Conservation (phyloP, 2,113 vertebrate species). For the Colistium nudipinnis region DNA sequence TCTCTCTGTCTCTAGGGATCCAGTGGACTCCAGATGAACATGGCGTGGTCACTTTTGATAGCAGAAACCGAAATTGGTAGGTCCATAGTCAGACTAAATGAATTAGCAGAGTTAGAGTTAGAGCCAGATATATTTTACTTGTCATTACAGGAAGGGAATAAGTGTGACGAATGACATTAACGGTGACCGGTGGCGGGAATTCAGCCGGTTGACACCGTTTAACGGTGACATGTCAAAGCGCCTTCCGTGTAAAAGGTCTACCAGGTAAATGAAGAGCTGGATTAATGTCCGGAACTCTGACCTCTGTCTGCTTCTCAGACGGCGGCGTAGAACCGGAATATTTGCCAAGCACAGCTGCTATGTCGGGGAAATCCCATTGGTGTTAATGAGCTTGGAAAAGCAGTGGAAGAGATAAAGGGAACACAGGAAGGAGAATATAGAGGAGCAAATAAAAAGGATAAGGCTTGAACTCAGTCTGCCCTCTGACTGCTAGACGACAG, state of each 20-base stretch:
- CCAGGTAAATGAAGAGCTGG: neutral
- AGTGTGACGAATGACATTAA: neutral
- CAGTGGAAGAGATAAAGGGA: slow-evolving; percentile 49
- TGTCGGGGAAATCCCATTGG: slow-evolving; percentile 55
- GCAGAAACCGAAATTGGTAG: slow-evolving; percentile 95
- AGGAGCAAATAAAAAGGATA: slow-evolving; percentile 64
- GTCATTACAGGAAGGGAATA: neutral
- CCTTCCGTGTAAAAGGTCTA: neutral
- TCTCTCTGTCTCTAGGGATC: slow-evolving; percentile 82
- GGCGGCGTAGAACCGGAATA: slow-evolving; percentile 5
- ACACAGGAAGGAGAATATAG: slow-evolving; percentile 18
- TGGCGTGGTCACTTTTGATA: slow-evolving; percentile 94
- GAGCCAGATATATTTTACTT: too few relatives aligned
- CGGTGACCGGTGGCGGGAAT: neutral
- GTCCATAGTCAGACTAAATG: slow-evolving; percentile 1
- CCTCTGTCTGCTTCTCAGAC: slow-evolving; percentile 5
- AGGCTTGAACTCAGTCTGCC: slow-evolving; percentile 27
- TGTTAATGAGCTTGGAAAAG: slow-evolving; percentile 60
- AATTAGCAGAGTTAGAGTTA: too few relatives aligned
- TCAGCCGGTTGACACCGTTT: neutral
- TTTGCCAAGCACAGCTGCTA: slow-evolving; percentile 9
- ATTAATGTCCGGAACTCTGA: slow-evolving; percentile 18
- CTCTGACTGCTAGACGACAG: slow-evolving; percentile 7
- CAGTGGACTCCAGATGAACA: slow-evolving; percentile 95
- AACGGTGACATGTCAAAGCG: neutral